Conservation (phyloP, 2,797 vertebrate genomes). For the Semaprochilodus insignis region DNA sequence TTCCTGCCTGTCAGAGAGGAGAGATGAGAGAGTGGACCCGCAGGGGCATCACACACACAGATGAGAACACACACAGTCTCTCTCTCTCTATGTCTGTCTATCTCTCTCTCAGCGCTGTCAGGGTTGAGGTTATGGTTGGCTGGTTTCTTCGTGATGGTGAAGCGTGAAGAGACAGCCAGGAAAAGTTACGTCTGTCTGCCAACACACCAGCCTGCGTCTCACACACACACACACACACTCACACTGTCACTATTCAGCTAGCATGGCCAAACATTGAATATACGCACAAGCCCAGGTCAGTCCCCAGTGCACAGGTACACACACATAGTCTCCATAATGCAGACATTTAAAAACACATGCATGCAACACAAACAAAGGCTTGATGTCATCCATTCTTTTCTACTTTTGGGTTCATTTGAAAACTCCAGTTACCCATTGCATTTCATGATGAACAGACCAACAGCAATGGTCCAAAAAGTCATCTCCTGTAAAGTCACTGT, state of each 20-base stretch:
- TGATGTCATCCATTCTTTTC: too few species aligned
- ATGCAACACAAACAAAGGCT: too few species aligned
- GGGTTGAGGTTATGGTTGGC: constrained; percentile 54
- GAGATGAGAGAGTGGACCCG: constrained; percentile 46
- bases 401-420: too few species aligned
- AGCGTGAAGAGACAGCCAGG: constrained; percentile 51
- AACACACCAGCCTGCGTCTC: constrained; percentile 1
- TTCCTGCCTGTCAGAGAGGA: constrained; percentile 64
- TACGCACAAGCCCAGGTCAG: background rate
- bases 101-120: constrained; percentile 46
- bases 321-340: background rate
- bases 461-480: too few species aligned
- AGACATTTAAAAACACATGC: background rate
- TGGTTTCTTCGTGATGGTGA: constrained; percentile 49
- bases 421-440: too few species aligned
- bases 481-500: too few species aligned
- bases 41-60: constrained; percentile 18
- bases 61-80: background rate
- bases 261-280: background rate
- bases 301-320: background rate
- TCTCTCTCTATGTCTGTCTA: background rate
- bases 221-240: constrained; percentile 13
- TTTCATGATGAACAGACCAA: too few species aligned
- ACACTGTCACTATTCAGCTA: constrained; percentile 3
- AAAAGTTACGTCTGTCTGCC: constrained; percentile 42